These are phyloP conservation scores for Typhlichthys eigenmanni DNA, from an alignment of 2,797 vertebrate genomes.

Conservation along the genomic window DNA sequence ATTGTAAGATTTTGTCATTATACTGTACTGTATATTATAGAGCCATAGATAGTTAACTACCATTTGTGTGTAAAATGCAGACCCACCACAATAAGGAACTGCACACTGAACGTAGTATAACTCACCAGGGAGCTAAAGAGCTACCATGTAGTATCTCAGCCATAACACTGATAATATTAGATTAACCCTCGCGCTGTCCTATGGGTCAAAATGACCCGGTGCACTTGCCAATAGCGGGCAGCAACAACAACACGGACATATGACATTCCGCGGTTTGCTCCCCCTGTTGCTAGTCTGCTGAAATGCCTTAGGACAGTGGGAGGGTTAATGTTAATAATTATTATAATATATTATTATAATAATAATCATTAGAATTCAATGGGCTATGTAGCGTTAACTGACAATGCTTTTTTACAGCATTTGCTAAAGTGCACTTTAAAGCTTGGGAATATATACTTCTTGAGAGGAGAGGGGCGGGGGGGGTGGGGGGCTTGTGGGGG, in stretches of 20 bases:
- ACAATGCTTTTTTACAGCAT: slow-evolving; percentile 31
- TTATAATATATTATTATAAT: too few species aligned
- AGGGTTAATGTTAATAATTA: background rate
- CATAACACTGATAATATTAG: slow-evolving; percentile 53
- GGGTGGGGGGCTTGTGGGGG: slow-evolving; percentile 23
- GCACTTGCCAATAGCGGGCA: too few species aligned
- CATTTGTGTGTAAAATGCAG: slow-evolving; percentile 17
- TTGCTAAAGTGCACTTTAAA: slow-evolving; percentile 26
- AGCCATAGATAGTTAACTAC: too few species aligned
- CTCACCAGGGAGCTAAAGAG: slow-evolving; percentile 38
- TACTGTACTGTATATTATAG: too few species aligned
- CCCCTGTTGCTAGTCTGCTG: too few species aligned
- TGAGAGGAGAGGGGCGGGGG: slow-evolving; percentile 51
- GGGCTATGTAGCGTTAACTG: slow-evolving; percentile 38
- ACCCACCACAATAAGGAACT: slow-evolving; percentile 14
- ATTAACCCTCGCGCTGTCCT: too few species aligned
- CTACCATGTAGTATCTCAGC: slow-evolving; percentile 6
- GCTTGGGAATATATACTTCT: slow-evolving; percentile 65
- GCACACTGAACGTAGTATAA: slow-evolving; percentile 27
- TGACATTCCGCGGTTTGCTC: too few species aligned
- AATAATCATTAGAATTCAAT: slow-evolving; percentile 51
- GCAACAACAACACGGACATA: too few species aligned
- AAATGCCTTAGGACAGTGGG: too few species aligned
- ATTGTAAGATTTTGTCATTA: too few species aligned
- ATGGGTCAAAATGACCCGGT: too few species aligned